Conservation (phyloP, 2,888 invertebrate species). For the Lepeophtheirus nordmannii region DNA sequence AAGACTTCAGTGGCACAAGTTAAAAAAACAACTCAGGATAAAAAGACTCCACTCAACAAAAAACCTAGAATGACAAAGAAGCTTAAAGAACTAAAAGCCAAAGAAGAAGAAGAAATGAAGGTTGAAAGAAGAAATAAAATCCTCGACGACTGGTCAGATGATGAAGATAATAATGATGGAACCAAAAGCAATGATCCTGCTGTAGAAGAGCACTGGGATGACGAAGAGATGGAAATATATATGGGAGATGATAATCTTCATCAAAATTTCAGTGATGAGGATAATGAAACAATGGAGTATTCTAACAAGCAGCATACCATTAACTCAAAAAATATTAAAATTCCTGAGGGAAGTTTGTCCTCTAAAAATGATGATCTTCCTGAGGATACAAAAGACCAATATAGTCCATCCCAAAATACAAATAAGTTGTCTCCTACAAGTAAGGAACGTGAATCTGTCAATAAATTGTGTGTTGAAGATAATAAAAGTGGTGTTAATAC, state of each 20-base stretch:
- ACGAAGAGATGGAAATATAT: slow-evolving; percentile 5
- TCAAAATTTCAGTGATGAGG: slow-evolving; percentile 18
- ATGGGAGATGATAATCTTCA: not conserved
- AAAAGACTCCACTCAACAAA: slow-evolving; percentile 8
- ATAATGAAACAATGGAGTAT: slow-evolving; percentile 14
- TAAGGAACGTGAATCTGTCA: too few relatives aligned
- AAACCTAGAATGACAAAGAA: slow-evolving; percentile 27
- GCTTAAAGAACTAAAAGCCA: slow-evolving; percentile 32
- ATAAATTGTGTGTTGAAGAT: too few relatives aligned
- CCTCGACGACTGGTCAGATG: slow-evolving; percentile 62
- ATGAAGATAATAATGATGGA: slow-evolving; percentile 38
- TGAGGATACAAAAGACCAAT: too few relatives aligned
- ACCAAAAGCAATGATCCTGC: slow-evolving; percentile 10
- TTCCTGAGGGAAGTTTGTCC: too few relatives aligned
- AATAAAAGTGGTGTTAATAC: too few relatives aligned
- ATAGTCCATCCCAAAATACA: too few relatives aligned
- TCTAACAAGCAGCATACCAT: too few relatives aligned
- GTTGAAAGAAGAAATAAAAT: slow-evolving; percentile 41
- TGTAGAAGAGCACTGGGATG: slow-evolving; percentile 20
- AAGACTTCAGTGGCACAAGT: not conserved
- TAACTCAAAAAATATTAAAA: too few relatives aligned
- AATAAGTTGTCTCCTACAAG: too few relatives aligned
- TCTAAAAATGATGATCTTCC: too few relatives aligned
- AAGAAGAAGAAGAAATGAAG: slow-evolving; percentile 30
- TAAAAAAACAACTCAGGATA: not conserved